A percentile compares a stretch with the other conserved stretches of the same genome.
phyloP scores from a whole-genome alignment of 1,140 invertebrate species.

The Pseudobourletiella spinata region DNA sequence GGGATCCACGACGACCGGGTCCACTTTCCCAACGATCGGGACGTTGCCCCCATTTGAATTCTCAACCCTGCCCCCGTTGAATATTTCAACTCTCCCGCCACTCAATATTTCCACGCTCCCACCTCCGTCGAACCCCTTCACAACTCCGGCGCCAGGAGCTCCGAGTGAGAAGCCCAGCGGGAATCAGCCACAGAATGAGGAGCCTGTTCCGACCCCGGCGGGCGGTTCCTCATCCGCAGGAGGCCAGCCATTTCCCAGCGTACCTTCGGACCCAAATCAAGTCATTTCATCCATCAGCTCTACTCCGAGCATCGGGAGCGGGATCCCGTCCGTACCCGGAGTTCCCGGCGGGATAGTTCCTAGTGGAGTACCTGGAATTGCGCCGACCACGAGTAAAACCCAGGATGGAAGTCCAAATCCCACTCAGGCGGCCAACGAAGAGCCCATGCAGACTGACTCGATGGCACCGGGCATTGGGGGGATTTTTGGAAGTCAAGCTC shows the following conservation, averaged over 20 bases:
- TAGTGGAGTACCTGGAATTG: neutral
- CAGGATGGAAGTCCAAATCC: neutral
- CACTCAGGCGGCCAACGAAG: neutral
- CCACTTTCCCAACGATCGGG: neutral
- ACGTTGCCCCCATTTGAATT: slow-evolving; percentile 11
- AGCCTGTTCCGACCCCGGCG: neutral
- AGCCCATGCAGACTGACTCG: too few relatives aligned
- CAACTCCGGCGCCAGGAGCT: neutral
- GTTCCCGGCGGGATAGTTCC: neutral
- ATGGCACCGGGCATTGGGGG: neutral
- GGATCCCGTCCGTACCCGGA: neutral
- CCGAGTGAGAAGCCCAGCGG: neutral
- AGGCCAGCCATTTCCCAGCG: neutral
- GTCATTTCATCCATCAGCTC: neutral
- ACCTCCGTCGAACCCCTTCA: neutral
- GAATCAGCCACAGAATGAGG: neutral
- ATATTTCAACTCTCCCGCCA: slow-evolving; percentile 15
- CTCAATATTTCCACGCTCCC: slow-evolving; percentile 2
- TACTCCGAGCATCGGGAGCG: neutral
- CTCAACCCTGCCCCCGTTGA: slow-evolving; percentile 5
- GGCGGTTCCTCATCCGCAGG: neutral
- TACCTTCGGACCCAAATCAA: neutral
- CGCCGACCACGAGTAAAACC: neutral
- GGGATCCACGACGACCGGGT: neutral
- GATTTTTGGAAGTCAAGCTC: neutral